Evolutionary conservation across 1,140 invertebrate genomes (phyloP), one percentile per base, ranked within the genome.

Genomic region (Heliconius melpomene): DNA sequence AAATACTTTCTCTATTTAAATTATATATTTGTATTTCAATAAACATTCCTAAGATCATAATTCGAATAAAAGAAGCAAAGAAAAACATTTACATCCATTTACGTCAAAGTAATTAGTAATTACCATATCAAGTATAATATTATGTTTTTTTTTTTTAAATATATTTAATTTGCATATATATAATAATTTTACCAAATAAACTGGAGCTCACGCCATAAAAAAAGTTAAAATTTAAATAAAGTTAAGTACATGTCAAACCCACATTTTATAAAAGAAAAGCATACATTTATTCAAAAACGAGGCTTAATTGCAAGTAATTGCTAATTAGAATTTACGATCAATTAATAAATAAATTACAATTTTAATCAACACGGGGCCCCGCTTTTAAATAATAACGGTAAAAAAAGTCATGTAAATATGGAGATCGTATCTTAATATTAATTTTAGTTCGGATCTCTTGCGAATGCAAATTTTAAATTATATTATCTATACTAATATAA

Each of bases 311-410:
- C 40, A 66, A 66, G 60, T 23, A 66, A 66, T 66, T 66, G 60
- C 60, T 66, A 66, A 66, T 66, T 66, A 66, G 60, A 66, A 66
- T 66, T 66, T 66, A 66, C 23, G 60, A 66, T 66, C 60, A 66
- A 66, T 66, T 66, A 11, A 66, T 66, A 66, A 66, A 66, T 66
- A 29, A 66, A 66, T 66, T 66, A 66, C 60, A 66, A 66, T 26
- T 66, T 66, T 66, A 66, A 66, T 66, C 60, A 66, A 66, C 23
- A 29, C 29, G 23, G n/a, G 23, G 8, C 60, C 26, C 60, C 1
- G 23, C 20, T 66, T 57, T 57, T 2, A 7, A 57, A 57, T 57
- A n/a, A 23, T n/a, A 57, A 66, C 60, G 23, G 60, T 29, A 29
- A 66, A 66, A 29, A 66, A 66, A 66, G 29, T n/a, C 54, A 23